A percentile compares a stretch with the other conserved stretches of the same genome.
phyloP scores from a whole-genome alignment of 2,113 vertebrate genomes.

The Trachemys scripta region DNA sequence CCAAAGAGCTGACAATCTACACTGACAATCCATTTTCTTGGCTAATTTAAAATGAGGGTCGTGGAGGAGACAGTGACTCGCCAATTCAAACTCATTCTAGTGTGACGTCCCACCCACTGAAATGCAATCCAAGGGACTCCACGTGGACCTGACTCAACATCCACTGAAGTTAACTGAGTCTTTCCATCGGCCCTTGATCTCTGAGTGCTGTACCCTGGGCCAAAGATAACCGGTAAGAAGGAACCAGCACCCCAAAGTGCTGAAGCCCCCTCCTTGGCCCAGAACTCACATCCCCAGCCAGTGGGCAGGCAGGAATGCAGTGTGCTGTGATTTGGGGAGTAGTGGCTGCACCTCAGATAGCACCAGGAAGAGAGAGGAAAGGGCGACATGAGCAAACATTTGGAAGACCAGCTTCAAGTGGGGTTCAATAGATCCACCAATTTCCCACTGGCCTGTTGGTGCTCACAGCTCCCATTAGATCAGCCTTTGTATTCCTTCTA shows the following conservation, averaged over 20 bases:
- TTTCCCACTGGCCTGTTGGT: conserved; percentile 54
- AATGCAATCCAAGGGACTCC: neutral
- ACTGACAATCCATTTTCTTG: neutral
- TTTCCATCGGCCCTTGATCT: conserved; percentile 1
- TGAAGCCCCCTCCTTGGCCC: neutral
- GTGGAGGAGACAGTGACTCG: neutral
- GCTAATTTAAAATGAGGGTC: neutral
- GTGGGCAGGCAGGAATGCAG: neutral
- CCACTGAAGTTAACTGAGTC: neutral
- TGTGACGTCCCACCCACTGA: no score
- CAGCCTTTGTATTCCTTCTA: conserved; percentile 28
- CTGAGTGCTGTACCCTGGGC: neutral
- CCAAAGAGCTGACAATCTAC: neutral
- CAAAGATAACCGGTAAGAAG: neutral
- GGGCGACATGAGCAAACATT: conserved; percentile 65
- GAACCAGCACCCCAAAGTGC: neutral
- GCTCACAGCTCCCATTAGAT: conserved; percentile 35
- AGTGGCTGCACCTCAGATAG: conserved; percentile 41
- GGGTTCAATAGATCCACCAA: conserved; percentile 24
- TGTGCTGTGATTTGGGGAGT: neutral
- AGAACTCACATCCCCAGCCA: neutral
- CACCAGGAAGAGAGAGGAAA: conserved; percentile 59
- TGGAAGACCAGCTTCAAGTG: conserved; percentile 40
- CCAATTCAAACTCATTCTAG: conserved; percentile 56
- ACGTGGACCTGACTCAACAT: neutral